Evolutionary conservation across 2,797 vertebrate genomes (phyloP), one percentile per base, ranked within the genome.

Genomic region (Mormyrus proboscirostris): DNA sequence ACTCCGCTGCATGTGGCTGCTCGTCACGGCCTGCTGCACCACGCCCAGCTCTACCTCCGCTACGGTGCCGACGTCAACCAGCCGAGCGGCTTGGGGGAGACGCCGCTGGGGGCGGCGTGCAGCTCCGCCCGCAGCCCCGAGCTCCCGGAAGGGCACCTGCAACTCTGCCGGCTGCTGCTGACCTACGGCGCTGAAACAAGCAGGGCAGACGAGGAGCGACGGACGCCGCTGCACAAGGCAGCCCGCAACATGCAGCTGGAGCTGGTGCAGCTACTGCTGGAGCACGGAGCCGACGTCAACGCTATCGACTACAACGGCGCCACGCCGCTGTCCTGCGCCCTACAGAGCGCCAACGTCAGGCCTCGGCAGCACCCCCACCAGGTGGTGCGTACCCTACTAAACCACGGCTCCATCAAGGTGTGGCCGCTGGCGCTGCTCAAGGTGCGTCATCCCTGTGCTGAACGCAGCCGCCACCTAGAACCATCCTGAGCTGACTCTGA

Each of bases 371-470:
- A 1, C 2, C 94, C 96, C 0, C 93, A 95, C 47, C 50, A 79
- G 44, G 86, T 93, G 0, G 73, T 95, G 55, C 95, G 95, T 90
- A 93, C 92, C 10, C 93, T 97, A 88, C 95, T 97, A 90, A 96
- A 95, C 92, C 94, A 93, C 0, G 95, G 96, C 16, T 93, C 96
- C 49, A 95, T 92, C 4, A 93, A 91, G 16, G 92, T 96, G 65
- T 95, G 95, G 95, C 96, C 96, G 0, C 91, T 90, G 0, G 94
- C 96, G 90, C 94, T 97, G 8, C 1, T 90, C 57, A 96, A 96
- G 96, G 96, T 96, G 94, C 90, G 91, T 62, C 29, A 2, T 14
- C 22, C 25, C 87, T 7, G 38, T 19, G 1, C 6, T 5, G 53
- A 41, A 49, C 19, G 2, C 53, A 12, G 1, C 53, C 55, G 4